Evolutionary conservation across 2,888 invertebrate species (phyloP).

Genomic region (Altica lythri): DNA sequence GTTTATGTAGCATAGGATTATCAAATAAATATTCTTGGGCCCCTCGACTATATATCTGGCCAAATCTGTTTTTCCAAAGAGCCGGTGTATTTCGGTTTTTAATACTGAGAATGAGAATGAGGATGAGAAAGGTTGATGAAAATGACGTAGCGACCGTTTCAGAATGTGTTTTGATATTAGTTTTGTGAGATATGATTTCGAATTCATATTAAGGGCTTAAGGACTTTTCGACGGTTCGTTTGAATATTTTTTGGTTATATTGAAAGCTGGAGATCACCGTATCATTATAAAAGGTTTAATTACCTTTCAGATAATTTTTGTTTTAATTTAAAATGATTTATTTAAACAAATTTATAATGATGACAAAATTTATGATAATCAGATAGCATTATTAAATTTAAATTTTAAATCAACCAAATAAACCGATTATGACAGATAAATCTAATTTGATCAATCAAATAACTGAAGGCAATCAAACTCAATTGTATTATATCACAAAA

Average conservation of each 20-base stretch:
- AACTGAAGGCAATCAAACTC: no score
- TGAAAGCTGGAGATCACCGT: constrained; percentile 1
- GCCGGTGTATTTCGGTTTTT: constrained; percentile 33
- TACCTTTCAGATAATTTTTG: no score
- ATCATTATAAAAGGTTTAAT: no score
- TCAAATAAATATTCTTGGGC: background rate
- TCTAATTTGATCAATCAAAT: no score
- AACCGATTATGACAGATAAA: no score
- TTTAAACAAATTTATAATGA: no score
- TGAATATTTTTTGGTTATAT: constrained; percentile 42
- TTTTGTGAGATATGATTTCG: constrained; percentile 52
- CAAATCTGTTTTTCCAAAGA: constrained; percentile 31
- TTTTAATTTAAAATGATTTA: no score
- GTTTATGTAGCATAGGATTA: no score
- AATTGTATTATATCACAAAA: no score
- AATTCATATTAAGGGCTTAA: constrained; percentile 52
- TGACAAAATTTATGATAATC: no score
- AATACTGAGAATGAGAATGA: constrained; percentile 11
- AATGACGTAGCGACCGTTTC: constrained; percentile 33
- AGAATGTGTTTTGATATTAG: constrained; percentile 46
- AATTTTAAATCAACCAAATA: no score
- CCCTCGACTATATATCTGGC: constrained; percentile 22
- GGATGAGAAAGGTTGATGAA: constrained; percentile 19
- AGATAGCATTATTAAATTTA: no score
- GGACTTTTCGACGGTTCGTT: constrained; percentile 48